Percentiles rank a stretch among this genome's conserved stretches.
Evolutionary conservation across 30 jellyfish, hydroid and myxozoan species (phyloP).

Genomic region (Turritopsis rubra): DNA sequence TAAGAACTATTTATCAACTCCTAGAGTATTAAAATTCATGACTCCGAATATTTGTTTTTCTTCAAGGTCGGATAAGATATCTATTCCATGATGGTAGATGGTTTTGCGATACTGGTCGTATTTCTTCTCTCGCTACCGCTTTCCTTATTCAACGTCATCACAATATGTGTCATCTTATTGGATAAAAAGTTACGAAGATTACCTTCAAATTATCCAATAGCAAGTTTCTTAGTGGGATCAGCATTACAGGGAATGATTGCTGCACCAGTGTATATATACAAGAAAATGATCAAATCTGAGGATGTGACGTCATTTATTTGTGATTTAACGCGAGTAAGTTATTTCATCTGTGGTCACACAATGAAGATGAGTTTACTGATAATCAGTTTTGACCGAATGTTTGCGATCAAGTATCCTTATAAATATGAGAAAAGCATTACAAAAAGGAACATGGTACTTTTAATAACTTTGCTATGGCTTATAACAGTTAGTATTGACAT

Average conservation of each 20-base stretch:
- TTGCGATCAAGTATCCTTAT: slow-evolving; percentile 20
- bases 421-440: not conserved
- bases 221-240: slow-evolving; percentile 1
- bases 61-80: not conserved
- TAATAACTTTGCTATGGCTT: not conserved
- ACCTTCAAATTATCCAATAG: slow-evolving; percentile 1
- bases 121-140: not conserved
- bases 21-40: no score
- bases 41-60: not conserved
- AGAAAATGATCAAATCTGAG: slow-evolving; percentile 1
- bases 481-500: not conserved
- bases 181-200: not conserved
- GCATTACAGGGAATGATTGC: not conserved
- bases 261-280: not conserved
- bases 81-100: not conserved
- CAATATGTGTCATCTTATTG: not conserved
- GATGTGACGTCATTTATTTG: not conserved
- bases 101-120: slow-evolving; percentile 9
- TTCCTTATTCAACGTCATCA: slow-evolving; percentile 8
- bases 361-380: slow-evolving; percentile 6
- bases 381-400: slow-evolving; percentile 11
- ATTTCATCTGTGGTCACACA: slow-evolving; percentile 20
- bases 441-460: not conserved
- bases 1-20: no score
- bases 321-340: slow-evolving; percentile 11